A percentile compares a stretch with the other conserved stretches of the same genome.
phyloP scores from a whole-genome alignment of 2,888 invertebrate genomes.

The Mythimna impura region DNA sequence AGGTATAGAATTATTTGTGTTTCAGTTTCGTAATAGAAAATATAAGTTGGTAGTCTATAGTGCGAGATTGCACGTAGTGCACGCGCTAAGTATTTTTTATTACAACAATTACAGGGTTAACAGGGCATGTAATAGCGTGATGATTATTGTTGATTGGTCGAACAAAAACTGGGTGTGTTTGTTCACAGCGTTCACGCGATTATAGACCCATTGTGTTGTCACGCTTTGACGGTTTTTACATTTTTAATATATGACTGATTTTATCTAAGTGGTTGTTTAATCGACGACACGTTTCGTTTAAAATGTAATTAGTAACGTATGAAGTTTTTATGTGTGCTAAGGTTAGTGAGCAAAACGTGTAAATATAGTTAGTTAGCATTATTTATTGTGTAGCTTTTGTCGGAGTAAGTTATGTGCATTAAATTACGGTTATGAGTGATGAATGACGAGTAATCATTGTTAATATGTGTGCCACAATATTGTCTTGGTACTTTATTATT shows the following conservation, averaged over 20 bases:
- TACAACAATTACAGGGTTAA: constrained; percentile 80
- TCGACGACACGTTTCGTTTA: constrained; percentile 46
- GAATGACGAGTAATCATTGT: constrained; percentile 27
- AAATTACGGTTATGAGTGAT: constrained; percentile 33
- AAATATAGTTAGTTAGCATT: constrained; percentile 29
- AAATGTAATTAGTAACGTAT: constrained; percentile 47
- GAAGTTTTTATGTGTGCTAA: constrained; percentile 61
- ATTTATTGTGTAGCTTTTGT: constrained; percentile 40
- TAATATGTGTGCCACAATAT: constrained; percentile 4
- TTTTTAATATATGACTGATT: constrained; percentile 49
- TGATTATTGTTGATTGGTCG: constrained; percentile 77
- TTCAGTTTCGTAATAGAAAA: not conserved
- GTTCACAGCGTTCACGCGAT: constrained; percentile 32
- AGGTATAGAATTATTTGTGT: constrained; percentile 41
- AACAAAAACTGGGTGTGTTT: constrained; percentile 74
- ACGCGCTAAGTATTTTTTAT: constrained; percentile 77
- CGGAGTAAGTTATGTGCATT: constrained; percentile 39
- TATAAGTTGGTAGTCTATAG: constrained; percentile 54
- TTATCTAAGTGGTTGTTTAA: constrained; percentile 51
- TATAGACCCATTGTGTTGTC: constrained; percentile 57
- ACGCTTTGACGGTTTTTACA: constrained; percentile 45
- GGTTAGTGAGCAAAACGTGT: constrained; percentile 41
- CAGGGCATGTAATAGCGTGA: constrained; percentile 79
- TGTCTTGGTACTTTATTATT: not conserved
- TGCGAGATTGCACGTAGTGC: constrained; percentile 69